phyloP scores from a whole-genome alignment of 2,888 invertebrate genomes.

The Tiliacea aurago region DNA sequence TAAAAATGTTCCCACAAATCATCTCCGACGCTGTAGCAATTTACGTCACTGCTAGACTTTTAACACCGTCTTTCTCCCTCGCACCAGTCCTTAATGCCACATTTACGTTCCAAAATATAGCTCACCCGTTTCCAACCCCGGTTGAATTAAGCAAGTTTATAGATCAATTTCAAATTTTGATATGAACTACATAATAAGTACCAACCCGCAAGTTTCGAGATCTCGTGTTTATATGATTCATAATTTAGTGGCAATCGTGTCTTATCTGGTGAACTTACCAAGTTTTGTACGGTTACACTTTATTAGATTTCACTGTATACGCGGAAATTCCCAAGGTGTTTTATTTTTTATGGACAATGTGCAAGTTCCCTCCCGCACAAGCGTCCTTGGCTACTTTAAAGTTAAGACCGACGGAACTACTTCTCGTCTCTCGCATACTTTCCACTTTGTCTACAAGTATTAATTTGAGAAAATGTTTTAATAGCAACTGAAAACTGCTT shows the following conservation, averaged over 20 bases:
- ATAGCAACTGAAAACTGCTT: slow-evolving; percentile 34
- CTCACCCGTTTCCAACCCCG: slow-evolving; percentile 63
- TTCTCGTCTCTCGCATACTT: slow-evolving; percentile 24
- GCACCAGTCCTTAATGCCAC: slow-evolving; percentile 61
- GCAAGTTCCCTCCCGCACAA: background rate
- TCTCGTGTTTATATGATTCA: slow-evolving; percentile 63
- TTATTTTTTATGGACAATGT: slow-evolving; percentile 41
- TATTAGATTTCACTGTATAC: slow-evolving; percentile 50
- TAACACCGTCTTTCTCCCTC: slow-evolving; percentile 55
- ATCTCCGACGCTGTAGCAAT: slow-evolving; percentile 55
- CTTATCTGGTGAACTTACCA: slow-evolving; percentile 51
- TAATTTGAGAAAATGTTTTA: slow-evolving; percentile 47
- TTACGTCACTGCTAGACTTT: slow-evolving; percentile 55
- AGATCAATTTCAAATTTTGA: slow-evolving; percentile 69
- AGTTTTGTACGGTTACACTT: slow-evolving; percentile 44
- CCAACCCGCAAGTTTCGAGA: slow-evolving; percentile 59
- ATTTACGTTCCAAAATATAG: slow-evolving; percentile 64
- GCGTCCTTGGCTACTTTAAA: slow-evolving; percentile 36
- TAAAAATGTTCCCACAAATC: slow-evolving; percentile 63
- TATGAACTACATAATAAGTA: slow-evolving; percentile 65
- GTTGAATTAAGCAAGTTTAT: slow-evolving; percentile 67
- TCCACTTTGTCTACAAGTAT: slow-evolving; percentile 28
- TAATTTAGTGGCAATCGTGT: slow-evolving; percentile 64
- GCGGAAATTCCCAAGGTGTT: slow-evolving; percentile 42
- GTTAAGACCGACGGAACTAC: slow-evolving; percentile 32